Evolutionary conservation across 2,113 vertebrate genomes (phyloP).

Genomic region (Callorhinus ursinus): DNA sequence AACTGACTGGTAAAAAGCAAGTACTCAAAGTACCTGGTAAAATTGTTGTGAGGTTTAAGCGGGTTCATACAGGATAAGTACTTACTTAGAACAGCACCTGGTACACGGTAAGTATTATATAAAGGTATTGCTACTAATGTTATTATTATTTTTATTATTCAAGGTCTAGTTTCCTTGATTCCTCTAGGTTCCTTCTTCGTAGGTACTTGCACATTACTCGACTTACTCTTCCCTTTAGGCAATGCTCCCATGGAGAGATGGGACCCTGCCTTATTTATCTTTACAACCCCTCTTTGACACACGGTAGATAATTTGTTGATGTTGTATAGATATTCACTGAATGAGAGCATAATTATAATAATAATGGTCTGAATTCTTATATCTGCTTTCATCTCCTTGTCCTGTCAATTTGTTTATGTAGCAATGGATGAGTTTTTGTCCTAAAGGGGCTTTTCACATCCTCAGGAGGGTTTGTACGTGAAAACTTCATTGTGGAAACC

Average conservation of each 20-base stretch:
- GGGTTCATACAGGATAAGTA: not conserved
- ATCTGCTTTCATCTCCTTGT: not conserved
- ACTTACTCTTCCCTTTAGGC: not conserved
- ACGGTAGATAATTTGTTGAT: not conserved
- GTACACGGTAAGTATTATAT: not conserved
- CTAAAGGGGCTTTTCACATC: not conserved
- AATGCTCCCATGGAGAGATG: not conserved
- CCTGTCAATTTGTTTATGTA: not conserved
- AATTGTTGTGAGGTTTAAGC: not conserved
- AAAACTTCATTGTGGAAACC: not conserved
- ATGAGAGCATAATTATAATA: not conserved
- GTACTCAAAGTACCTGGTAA: not conserved
- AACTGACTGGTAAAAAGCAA: slow-evolving; percentile 3
- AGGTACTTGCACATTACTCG: not conserved
- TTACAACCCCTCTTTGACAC: not conserved
- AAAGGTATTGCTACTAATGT: not conserved
- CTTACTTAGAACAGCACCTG: not conserved
- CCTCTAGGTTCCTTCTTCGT: not conserved
- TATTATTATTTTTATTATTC: not conserved
- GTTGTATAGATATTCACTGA: not conserved
- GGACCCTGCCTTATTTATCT: not conserved
- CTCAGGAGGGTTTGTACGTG: not conserved
- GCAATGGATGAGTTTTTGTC: not conserved
- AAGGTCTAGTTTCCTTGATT: not conserved
- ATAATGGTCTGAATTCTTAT: not conserved